A percentile compares a stretch with the other conserved stretches of the same genome.
Conservation (phyloP, 2,113 vertebrate genomes). For the Menura novaehollandiae region DNA sequence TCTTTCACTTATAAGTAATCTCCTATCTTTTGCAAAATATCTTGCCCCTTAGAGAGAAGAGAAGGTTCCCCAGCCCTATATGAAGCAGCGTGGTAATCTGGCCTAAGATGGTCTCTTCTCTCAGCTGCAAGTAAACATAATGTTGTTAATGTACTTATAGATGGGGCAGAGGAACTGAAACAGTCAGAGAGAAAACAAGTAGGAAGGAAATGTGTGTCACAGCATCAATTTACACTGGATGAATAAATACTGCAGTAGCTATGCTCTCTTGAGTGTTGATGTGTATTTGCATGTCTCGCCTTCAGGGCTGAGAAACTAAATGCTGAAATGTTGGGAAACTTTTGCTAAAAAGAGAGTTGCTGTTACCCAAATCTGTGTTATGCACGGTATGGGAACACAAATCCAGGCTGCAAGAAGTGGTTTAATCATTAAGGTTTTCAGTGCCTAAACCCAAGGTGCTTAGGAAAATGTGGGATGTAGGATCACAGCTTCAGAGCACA, state of each 20-base stretch:
- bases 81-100: background rate
- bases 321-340: background rate
- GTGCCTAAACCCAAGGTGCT: background rate
- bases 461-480: background rate
- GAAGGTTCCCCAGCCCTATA: background rate
- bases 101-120: background rate
- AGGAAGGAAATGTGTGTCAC: background rate
- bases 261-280: background rate
- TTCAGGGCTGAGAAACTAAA: background rate
- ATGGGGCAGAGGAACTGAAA: background rate
- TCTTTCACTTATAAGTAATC: background rate
- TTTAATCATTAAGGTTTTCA: background rate
- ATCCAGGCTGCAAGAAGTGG: background rate
- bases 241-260: background rate
- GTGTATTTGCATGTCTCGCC: background rate
- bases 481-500: conserved; percentile 9
- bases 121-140: background rate
- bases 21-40: background rate
- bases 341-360: background rate
- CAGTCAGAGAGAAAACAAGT: background rate
- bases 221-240: background rate
- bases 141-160: background rate
- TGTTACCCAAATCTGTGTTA: background rate
- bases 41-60: background rate
- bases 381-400: accelerated